phyloP scores from a whole-genome alignment of 2,888 invertebrate species.

The Parelbella ahira region DNA sequence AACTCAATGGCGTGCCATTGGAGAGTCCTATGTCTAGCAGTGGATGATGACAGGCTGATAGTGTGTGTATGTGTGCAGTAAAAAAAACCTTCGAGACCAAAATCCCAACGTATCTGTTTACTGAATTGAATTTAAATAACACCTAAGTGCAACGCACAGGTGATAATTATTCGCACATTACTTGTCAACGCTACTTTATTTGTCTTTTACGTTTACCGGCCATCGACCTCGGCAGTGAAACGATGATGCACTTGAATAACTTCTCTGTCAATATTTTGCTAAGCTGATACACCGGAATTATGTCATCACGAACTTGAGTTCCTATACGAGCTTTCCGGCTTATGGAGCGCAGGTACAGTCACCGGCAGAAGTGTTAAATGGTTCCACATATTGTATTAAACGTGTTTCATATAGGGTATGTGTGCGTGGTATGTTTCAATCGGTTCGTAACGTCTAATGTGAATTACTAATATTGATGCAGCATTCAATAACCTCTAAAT shows the following conservation, averaged over 20 bases:
- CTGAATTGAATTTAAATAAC: conserved; percentile 32
- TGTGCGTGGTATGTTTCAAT: no score
- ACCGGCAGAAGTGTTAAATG: conserved; percentile 5
- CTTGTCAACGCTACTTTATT: conserved; percentile 11
- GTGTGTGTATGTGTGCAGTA: no score
- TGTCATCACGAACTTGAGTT: conserved; percentile 21
- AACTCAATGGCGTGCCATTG: no score
- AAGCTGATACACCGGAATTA: conserved; percentile 9
- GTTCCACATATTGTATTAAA: conserved; percentile 5
- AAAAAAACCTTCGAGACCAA: no score
- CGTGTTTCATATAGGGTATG: no score
- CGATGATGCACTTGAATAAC: conserved; percentile 7
- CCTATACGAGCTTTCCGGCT: no score
- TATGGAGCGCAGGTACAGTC: conserved; percentile 1
- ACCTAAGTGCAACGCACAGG: conserved; percentile 41
- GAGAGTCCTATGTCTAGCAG: no score
- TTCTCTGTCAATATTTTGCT: conserved; percentile 20
- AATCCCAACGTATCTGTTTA: no score
- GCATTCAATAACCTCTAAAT: no score
- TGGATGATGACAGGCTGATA: no score
- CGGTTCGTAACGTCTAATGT: no score
- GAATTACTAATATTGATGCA: no score
- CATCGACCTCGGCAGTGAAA: conserved; percentile 36
- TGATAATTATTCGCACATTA: conserved; percentile 61
- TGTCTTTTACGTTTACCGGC: conserved; percentile 47